phyloP scores from a whole-genome alignment of 2,888 invertebrate genomes.

The Idaea biselata region DNA sequence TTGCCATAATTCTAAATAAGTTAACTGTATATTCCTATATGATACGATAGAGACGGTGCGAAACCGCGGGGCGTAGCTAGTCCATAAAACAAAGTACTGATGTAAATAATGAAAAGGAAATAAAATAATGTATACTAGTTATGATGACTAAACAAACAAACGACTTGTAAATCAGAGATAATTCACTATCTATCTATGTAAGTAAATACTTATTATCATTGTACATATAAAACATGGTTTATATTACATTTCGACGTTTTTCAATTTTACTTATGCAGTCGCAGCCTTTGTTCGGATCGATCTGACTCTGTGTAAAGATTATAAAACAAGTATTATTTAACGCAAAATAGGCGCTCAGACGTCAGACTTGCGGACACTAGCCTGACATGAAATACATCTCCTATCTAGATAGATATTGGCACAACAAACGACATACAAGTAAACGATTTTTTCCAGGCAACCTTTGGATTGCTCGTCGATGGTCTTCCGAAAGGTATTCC shows the following conservation, averaged over 20 bases:
- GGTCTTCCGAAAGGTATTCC: too few species aligned
- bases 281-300: not conserved
- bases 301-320: not conserved
- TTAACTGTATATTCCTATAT: too few species aligned
- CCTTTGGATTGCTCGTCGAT: too few species aligned
- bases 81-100: not conserved
- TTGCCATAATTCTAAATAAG: too few species aligned
- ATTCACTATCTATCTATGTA: slow-evolving; percentile 12
- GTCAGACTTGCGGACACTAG: too few species aligned
- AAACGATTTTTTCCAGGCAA: too few species aligned
- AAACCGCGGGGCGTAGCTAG: too few species aligned
- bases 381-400: too few species aligned
- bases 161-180: not conserved
- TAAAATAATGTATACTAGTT: not conserved
- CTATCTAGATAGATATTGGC: too few species aligned
- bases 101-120: not conserved
- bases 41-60: too few species aligned
- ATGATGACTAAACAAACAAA: not conserved
- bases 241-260: not conserved
- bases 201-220: not conserved
- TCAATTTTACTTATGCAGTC: not conserved
- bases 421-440: too few species aligned
- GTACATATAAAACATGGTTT: not conserved
- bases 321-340: not conserved
- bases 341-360: not conserved